phyloP scores from a whole-genome alignment of 2,888 invertebrate genomes.

The Nipponacmea schrenckii region DNA sequence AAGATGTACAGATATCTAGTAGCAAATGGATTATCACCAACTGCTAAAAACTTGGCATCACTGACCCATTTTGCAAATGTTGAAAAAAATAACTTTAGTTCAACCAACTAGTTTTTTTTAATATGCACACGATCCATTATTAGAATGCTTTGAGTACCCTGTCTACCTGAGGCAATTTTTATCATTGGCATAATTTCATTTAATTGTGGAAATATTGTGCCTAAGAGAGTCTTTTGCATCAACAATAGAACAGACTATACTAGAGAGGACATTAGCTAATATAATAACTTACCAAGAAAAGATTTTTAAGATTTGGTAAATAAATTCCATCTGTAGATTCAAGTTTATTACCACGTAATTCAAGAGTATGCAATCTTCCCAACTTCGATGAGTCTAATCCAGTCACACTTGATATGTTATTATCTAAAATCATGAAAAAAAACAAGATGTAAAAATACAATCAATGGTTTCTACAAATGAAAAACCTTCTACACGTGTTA shows the following conservation, averaged over 20 bases:
- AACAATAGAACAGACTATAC: too few relatives aligned
- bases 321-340: constrained; percentile 61
- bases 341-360: constrained; percentile 65
- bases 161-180: too few relatives aligned
- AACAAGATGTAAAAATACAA: neutral
- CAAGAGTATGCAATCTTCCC: constrained; percentile 63
- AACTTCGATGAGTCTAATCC: constrained; percentile 58
- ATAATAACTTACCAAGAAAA: constrained; percentile 61
- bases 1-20: too few relatives aligned
- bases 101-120: too few relatives aligned
- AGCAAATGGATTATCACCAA: too few relatives aligned
- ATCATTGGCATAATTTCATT: too few relatives aligned
- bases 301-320: constrained; percentile 65
- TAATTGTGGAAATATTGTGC: neutral
- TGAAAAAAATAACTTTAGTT: too few relatives aligned
- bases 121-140: too few relatives aligned
- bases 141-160: too few relatives aligned
- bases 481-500: neutral
- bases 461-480: neutral
- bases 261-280: too few relatives aligned
- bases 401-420: constrained; percentile 57
- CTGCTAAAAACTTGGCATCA: too few relatives aligned
- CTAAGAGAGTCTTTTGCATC: neutral
- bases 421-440: constrained; percentile 50
- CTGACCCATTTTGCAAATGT: too few relatives aligned